These are phyloP conservation scores for Athalia cordata DNA, from an alignment of 2,888 invertebrate genomes.

Conservation along the genomic window DNA sequence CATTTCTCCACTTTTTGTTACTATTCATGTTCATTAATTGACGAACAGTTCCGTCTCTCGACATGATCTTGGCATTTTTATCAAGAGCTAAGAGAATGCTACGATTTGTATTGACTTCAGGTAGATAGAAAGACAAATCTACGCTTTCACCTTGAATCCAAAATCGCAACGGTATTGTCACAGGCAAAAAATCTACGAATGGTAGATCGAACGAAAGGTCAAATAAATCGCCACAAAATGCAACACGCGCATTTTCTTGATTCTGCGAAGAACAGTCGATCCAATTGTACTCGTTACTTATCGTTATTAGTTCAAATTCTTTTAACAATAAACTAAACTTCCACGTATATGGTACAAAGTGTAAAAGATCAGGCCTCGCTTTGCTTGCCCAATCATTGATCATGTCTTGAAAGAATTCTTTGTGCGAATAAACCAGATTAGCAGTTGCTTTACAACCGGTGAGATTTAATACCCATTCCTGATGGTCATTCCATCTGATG, in stretches of 20 bases:
- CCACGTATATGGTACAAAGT: slow-evolving; percentile 98
- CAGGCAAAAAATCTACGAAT: slow-evolving; percentile 94
- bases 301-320: slow-evolving; percentile 95
- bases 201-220: slow-evolving; percentile 96
- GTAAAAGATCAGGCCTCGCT: slow-evolving; percentile 92
- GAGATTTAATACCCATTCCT: slow-evolving; percentile 93
- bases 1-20: slow-evolving; percentile 86
- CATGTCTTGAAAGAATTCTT: slow-evolving; percentile 94
- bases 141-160: slow-evolving; percentile 97
- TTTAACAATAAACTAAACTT: slow-evolving; percentile 92
- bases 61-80: slow-evolving; percentile 90
- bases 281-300: slow-evolving; percentile 99
- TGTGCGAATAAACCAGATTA: slow-evolving; percentile 94
- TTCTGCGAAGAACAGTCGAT: slow-evolving; percentile 97
- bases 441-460: slow-evolving; percentile 96
- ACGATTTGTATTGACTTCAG: slow-evolving; percentile 92
- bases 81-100: slow-evolving; percentile 89
- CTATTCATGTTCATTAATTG: slow-evolving; percentile 75
- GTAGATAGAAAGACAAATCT: slow-evolving; percentile 91
- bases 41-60: slow-evolving; percentile 81
- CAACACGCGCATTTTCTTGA: slow-evolving; percentile 95
- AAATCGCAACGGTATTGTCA: slow-evolving; percentile 90
- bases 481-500: slow-evolving; percentile 95
- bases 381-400: slow-evolving; percentile 98
- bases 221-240: slow-evolving; percentile 94